Base-by-base conservation (phyloP, 64 coral and sea anemone genomes). In the Stichodactyla helianthus region DNA sequence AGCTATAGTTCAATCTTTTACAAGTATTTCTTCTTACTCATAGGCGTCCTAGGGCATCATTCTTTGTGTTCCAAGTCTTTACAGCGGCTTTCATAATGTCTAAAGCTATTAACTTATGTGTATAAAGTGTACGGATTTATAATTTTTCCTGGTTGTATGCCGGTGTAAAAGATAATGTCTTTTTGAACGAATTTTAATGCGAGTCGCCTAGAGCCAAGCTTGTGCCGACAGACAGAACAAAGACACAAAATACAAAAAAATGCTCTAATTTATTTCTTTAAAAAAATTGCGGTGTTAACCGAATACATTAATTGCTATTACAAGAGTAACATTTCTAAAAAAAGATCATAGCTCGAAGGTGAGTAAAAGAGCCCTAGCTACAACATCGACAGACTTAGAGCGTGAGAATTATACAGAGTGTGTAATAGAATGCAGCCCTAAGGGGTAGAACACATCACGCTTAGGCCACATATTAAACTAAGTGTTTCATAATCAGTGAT, bases 401-500 rank as follows among this genome's bases (percentile, higher is more conserved):
- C 68, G 68, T 74, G 68, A 74, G 68, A 74, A 74, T 23, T 4
- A 31, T 13, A 44, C 35, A 74, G 7, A 31, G 20, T 35, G 68
- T 27, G 8, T 31, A 20, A 27, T n/a, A 10, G 68, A 31, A 74
- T 74, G 27, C 11, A 26, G 6, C 68, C 68, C 68, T 10, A 28
- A 31, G 68, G 68, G 25, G 8, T 27, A 27, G 25, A 31, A 10
- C 12, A 74, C 68, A 14, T 27, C 68, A 74, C 25, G 22, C 25
- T 27, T 25, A 13, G 9, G 68, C 68, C 25, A 31, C 31, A 74
- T 25, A 74, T 74, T 74, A 74, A 31, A 25, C 68, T 74, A 74
- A 74, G 68, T 74, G 68, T 23, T 74, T 12, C 11, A 74, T 74
- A 74, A 74, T 74, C 68, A 31, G 31, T 74, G 68, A 74, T 74